Conservation (phyloP, 2,797 vertebrate species). For the Decapterus maruadsi region DNA sequence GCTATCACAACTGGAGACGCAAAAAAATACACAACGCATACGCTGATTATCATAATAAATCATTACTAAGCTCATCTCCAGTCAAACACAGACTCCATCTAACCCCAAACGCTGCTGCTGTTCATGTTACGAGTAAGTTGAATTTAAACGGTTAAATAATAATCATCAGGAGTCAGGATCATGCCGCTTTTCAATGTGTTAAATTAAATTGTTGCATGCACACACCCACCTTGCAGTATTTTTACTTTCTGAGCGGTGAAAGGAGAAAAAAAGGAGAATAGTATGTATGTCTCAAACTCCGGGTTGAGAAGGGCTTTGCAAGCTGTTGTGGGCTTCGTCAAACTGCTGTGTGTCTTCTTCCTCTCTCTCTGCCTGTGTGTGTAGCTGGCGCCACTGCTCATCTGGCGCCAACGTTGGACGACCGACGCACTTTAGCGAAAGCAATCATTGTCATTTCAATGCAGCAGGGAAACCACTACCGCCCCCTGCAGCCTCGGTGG, state of each 20-base stretch:
- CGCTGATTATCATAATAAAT: neutral
- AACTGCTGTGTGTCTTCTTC: constrained; percentile 63
- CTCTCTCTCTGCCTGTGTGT: constrained; percentile 62
- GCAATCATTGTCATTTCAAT: constrained; percentile 54
- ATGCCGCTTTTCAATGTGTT: constrained; percentile 13
- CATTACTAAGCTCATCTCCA: neutral
- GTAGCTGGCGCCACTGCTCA: constrained; percentile 86
- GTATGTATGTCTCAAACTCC: constrained; percentile 52
- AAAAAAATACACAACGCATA: constrained; percentile 3
- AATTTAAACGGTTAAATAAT: constrained; percentile 45
- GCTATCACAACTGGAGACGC: constrained; percentile 30
- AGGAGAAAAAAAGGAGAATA: constrained; percentile 20
- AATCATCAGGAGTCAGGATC: constrained; percentile 17
- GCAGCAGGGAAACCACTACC: neutral
- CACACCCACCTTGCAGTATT: constrained; percentile 73
- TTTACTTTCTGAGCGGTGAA: constrained; percentile 47
- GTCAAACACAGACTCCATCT: neutral
- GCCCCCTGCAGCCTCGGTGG: constrained; percentile 63
- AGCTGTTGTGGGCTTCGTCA: constrained; percentile 67
- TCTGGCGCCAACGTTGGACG: constrained; percentile 87
- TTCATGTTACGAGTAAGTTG: constrained; percentile 29
- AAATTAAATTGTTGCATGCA: constrained; percentile 24
- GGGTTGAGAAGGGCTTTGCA: constrained; percentile 51
- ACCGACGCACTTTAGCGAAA: constrained; percentile 78
- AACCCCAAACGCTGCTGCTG: neutral